phyloP scores from a whole-genome alignment of 1,140 invertebrate genomes.

The Heliconius hermathena region DNA sequence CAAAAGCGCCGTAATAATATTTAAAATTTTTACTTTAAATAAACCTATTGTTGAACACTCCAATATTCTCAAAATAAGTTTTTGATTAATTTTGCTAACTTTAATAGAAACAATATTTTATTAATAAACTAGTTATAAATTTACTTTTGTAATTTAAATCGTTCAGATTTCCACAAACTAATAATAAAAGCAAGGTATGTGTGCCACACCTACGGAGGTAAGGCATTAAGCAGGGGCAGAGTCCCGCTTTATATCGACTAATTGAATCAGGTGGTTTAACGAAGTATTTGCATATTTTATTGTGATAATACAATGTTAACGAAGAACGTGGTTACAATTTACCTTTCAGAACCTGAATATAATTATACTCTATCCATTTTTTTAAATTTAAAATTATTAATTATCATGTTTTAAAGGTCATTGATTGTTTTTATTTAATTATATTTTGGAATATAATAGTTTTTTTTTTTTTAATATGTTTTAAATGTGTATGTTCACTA shows the following conservation, averaged over 20 bases:
- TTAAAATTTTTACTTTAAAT: too few relatives aligned
- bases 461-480: too few relatives aligned
- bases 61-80: background rate
- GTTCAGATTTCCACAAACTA: background rate
- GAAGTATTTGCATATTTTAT: constrained; percentile 45
- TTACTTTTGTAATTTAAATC: background rate
- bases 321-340: constrained; percentile 28
- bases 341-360: constrained; percentile 10
- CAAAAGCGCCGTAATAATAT: too few relatives aligned
- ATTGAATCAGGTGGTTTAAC: constrained; percentile 40
- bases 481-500: too few relatives aligned
- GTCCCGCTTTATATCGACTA: constrained; percentile 34
- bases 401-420: background rate
- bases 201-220: background rate
- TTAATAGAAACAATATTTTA: background rate
- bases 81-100: background rate
- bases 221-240: background rate
- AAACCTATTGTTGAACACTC: background rate
- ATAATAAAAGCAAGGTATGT: constrained; percentile 2
- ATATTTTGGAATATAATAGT: too few relatives aligned
- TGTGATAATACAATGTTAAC: constrained; percentile 34
- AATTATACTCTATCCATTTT: background rate
- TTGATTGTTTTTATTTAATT: background rate
- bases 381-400: background rate
- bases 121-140: background rate